A percentile compares a stretch with the other conserved stretches of the same genome.
Conservation (phyloP, 2,888 invertebrate species). For the Deilephila elpenor region DNA sequence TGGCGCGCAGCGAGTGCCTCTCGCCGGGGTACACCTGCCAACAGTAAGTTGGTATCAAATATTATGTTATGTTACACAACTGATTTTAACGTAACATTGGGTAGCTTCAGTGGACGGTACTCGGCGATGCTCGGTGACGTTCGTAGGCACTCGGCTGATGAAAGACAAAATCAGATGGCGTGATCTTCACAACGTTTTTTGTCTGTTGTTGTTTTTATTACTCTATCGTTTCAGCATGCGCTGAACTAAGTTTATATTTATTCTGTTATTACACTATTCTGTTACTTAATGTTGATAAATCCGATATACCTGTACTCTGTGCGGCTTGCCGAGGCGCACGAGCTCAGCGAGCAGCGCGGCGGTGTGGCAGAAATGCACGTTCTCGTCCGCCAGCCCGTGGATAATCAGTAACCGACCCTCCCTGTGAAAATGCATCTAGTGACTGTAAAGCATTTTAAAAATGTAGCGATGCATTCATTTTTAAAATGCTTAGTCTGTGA, state of each 20-base stretch:
- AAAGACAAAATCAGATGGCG: no score
- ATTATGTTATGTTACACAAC: not conserved
- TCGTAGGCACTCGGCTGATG: no score
- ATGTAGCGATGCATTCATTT: no score
- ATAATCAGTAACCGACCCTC: conserved; percentile 96
- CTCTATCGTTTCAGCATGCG: no score
- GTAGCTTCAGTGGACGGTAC: no score
- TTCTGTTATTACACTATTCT: no score
- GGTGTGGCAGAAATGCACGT: conserved; percentile 99
- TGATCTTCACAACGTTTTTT: no score
- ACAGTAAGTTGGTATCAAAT: not conserved
- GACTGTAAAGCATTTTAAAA: not conserved
- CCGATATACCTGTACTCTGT: conserved; percentile 85
- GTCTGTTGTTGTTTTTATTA: no score
- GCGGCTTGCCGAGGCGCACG: conserved; percentile 97
- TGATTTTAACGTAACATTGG: not conserved
- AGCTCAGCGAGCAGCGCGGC: conserved; percentile 95
- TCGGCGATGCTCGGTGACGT: no score
- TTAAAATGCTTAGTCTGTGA: no score
- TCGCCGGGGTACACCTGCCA: conserved; percentile 97
- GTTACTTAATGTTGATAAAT: not conserved
- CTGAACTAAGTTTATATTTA: no score
- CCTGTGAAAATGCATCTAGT: conserved; percentile 67
- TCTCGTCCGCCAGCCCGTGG: conserved; percentile 99
- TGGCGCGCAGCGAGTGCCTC: conserved; percentile 96